phyloP scores from a whole-genome alignment of 1,140 invertebrate species.

The Pseudomyrmex concolor region DNA sequence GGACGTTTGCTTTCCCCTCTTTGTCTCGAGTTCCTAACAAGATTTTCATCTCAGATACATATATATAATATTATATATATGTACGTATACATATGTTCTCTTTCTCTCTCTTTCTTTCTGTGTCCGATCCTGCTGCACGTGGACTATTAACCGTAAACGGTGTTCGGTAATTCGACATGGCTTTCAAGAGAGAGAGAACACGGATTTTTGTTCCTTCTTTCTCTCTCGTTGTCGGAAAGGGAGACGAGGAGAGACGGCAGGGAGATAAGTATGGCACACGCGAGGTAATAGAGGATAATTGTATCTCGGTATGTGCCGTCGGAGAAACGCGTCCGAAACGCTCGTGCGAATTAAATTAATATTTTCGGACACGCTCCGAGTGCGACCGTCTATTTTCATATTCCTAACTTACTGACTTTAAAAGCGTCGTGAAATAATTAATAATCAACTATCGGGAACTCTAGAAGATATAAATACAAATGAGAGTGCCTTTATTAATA shows the following conservation, averaged over 20 bases:
- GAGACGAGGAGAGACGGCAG: not conserved
- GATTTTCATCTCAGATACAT: slow-evolving; percentile 72
- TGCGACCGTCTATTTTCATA: slow-evolving; percentile 8
- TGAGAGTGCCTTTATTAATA: too few relatives aligned
- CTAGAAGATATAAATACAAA: not conserved
- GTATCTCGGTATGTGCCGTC: slow-evolving; percentile 47
- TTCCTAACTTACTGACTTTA: not conserved
- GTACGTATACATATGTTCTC: too few relatives aligned
- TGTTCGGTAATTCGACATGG: slow-evolving; percentile 69
- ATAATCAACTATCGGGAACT: not conserved
- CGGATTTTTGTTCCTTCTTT: slow-evolving; percentile 42
- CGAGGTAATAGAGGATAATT: slow-evolving; percentile 56
- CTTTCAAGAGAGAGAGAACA: slow-evolving; percentile 23
- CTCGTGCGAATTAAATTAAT: slow-evolving; percentile 40
- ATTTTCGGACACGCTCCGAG: slow-evolving; percentile 17
- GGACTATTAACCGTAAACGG: slow-evolving; percentile 71
- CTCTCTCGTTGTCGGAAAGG: not conserved
- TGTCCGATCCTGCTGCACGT: slow-evolving; percentile 51
- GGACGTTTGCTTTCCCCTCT: slow-evolving; percentile 63
- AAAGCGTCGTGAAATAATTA: slow-evolving; percentile 10
- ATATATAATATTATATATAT: too few relatives aligned
- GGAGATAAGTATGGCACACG: slow-evolving; percentile 51
- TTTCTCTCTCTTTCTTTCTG: slow-evolving; percentile 43
- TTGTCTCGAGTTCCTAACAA: slow-evolving; percentile 71
- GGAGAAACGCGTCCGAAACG: slow-evolving; percentile 12